Base-by-base conservation (phyloP, 2,113 vertebrate species). In the Coreoperca whiteheadi region DNA sequence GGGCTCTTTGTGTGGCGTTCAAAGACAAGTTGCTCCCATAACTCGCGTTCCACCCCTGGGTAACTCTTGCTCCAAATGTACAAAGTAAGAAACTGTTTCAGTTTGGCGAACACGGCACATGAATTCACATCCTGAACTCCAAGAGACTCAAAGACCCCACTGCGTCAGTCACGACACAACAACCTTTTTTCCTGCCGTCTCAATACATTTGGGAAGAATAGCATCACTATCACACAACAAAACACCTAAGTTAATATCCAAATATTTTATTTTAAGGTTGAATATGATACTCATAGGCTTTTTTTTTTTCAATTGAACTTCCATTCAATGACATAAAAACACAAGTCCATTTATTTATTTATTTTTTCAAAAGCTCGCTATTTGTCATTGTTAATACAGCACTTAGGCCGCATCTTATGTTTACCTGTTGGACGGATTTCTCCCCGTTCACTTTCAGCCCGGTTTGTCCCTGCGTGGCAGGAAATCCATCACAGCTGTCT, bases 101-200 rank as follows among this genome's bases (percentile, higher is more conserved):
- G 79, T 81, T 85, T 93, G 82, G 88, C 77, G 14, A 69, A 77
- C 56, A 77, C 21, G n/a, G 50, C n/a, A n/a, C 32, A 84, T 93
- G 91, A 94, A 91, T 92, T 93, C 87, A 94, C 85, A 87, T 94
- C 88, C 88, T 89, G 80, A 86, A 91, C 85, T 83, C 88, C 70
- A 34, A 90, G 86, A 89, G 86, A 90, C 83, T 81, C 86, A 72
- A 88, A 92, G 81, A 88, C 65, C 59, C 76, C 79, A 74, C 74
- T 80, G 74, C 79, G 32, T 34, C 32, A n/a, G 71, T 67, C 73
- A 60, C 63, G 63, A 63, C 60, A 66, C 50, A 67, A 63, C 39
- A 74, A 65, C 30, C 30, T 46, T 18, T 20, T 82, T 67, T 37
- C 25, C 41, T 63, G 25, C 28, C 68, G 59, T 23, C 53, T 66